Percentiles rank a stretch among this genome's conserved stretches.
Evolutionary conservation across 2,888 invertebrate species (phyloP).

Genomic region (Ariolimax columbianus): DNA sequence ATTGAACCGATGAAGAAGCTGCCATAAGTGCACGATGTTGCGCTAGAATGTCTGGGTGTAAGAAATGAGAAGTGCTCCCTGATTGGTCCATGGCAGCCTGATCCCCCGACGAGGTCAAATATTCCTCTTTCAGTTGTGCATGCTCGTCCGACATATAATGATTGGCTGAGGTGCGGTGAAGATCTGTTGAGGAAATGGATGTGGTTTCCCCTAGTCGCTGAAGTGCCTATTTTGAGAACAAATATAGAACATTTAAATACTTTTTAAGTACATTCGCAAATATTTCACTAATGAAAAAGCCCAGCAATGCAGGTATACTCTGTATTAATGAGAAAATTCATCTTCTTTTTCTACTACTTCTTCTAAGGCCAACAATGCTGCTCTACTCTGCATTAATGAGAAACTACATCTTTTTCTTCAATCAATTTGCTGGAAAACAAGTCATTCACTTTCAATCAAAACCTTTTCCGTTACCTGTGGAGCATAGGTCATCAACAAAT

Average conservation of each 20-base stretch:
- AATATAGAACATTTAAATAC: neutral
- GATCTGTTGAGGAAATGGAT: constrained; percentile 17
- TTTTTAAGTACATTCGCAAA: neutral
- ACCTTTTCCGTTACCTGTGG: too few species aligned
- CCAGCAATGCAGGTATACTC: too few species aligned
- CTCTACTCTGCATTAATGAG: too few species aligned
- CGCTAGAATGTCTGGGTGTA: constrained; percentile 37
- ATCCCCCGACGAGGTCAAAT: constrained; percentile 5
- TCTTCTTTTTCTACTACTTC: too few species aligned
- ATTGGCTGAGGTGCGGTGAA: constrained; percentile 18
- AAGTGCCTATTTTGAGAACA: constrained; percentile 21
- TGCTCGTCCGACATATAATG: constrained; percentile 33
- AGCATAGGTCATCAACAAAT: too few species aligned
- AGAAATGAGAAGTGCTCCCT: constrained; percentile 5
- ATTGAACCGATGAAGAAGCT: constrained; percentile 40
- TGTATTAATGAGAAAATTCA: too few species aligned
- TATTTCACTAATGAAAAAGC: neutral
- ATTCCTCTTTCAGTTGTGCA: constrained; percentile 26
- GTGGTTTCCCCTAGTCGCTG: constrained; percentile 40
- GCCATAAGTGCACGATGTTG: constrained; percentile 44
- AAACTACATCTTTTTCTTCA: too few species aligned
- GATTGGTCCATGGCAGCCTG: constrained; percentile 30
- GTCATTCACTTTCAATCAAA: too few species aligned
- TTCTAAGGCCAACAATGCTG: too few species aligned
- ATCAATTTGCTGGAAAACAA: too few species aligned